Conservation (phyloP, 2,113 vertebrate species). For the Xenopus borealis region DNA sequence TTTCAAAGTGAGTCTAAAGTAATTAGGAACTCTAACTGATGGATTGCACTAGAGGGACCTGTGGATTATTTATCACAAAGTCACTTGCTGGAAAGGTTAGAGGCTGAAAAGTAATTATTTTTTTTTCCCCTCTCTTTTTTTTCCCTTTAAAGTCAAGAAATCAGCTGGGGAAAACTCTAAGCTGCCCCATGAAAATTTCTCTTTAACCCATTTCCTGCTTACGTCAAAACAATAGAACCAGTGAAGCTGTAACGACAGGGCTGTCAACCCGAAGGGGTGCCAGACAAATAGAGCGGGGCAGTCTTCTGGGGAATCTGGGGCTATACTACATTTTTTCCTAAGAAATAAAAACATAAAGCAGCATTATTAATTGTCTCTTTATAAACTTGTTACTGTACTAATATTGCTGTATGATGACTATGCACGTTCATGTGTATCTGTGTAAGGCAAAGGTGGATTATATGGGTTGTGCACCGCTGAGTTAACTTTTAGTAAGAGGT, state of each 20-base stretch:
- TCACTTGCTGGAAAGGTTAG: conserved; percentile 76
- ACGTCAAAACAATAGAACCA: neutral
- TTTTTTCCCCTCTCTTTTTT: conserved; percentile 53
- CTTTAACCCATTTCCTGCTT: neutral
- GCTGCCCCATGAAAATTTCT: conserved; percentile 49
- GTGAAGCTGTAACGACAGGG: neutral
- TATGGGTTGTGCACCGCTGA: too few species aligned
- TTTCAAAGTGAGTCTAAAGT: conserved; percentile 72
- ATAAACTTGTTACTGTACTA: too few species aligned
- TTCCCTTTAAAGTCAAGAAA: conserved; percentile 43
- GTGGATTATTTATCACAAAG: conserved; percentile 75
- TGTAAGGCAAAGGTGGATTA: too few species aligned
- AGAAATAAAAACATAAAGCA: too few species aligned
- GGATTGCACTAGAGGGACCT: conserved; percentile 68
- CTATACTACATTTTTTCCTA: too few species aligned
- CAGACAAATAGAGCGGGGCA: too few species aligned
- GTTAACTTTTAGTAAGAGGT: too few species aligned
- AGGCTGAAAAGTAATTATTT: conserved; percentile 77
- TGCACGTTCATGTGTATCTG: too few species aligned
- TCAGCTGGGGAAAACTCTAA: conserved; percentile 51
- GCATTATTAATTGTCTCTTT: too few species aligned
- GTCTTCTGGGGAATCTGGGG: too few species aligned
- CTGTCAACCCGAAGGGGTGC: neutral
- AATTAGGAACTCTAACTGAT: conserved; percentile 70
- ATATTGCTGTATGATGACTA: too few species aligned